Evolutionary conservation across 2,888 invertebrate genomes (phyloP).

Genomic region (Cactoblastis cactorum): DNA sequence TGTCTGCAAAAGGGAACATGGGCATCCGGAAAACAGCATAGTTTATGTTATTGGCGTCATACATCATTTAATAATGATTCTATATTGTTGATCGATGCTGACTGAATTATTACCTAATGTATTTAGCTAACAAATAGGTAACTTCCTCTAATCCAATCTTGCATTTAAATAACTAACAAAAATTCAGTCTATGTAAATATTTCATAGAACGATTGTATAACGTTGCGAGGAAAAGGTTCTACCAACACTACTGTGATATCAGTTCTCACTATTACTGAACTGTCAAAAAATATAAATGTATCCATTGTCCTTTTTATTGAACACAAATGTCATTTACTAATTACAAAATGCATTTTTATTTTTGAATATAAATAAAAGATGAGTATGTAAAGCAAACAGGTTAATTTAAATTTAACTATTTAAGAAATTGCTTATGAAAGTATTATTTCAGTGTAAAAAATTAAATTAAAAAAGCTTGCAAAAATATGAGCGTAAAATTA

Average conservation of each 20-base stretch:
- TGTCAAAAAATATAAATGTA: slow-evolving; percentile 5
- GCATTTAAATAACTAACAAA: slow-evolving; percentile 16
- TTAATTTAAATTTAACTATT: background rate
- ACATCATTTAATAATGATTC: slow-evolving; percentile 28
- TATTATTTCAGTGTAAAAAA: background rate
- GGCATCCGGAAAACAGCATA: slow-evolving; percentile 40
- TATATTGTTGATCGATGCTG: slow-evolving; percentile 53
- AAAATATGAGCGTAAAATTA: slow-evolving; percentile 21
- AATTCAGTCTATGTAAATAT: slow-evolving; percentile 39
- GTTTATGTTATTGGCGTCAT: slow-evolving; percentile 44
- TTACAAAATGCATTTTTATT: no score
- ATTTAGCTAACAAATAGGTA: slow-evolving; percentile 25
- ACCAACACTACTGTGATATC: slow-evolving; percentile 75
- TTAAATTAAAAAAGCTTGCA: slow-evolving; percentile 13
- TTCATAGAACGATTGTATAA: slow-evolving; percentile 34
- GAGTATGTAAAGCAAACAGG: no score
- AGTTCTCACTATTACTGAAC: slow-evolving; percentile 53
- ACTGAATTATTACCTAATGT: slow-evolving; percentile 53
- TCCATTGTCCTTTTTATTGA: background rate
- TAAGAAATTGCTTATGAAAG: background rate
- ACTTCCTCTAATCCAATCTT: slow-evolving; percentile 23
- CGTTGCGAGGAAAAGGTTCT: slow-evolving; percentile 48
- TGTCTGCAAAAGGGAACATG: slow-evolving; percentile 26
- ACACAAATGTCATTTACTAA: background rate
- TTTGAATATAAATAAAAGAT: no score